Base-by-base conservation (phyloP, 2,113 vertebrate species). In the Riparia riparia region DNA sequence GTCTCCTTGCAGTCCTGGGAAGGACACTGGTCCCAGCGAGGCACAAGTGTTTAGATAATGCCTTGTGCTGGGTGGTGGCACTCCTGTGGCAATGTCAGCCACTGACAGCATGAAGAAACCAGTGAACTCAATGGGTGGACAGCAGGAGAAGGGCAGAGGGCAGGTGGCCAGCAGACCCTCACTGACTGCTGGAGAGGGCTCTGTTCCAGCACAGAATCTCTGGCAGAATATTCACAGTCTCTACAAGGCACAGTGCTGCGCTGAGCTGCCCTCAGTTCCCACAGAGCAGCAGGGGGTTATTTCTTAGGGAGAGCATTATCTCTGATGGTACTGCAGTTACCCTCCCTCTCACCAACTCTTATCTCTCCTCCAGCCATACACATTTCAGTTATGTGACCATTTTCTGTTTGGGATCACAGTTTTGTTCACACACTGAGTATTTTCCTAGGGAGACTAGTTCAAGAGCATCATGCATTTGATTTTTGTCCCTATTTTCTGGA, bases 381-480 rank as follows among this genome's bases (percentile, higher is more conserved):
- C 6, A 17, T 42, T 90, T 76, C 56, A 61, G 22, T n/a, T 42
- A 39, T 1, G 9, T 7, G 13, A 45, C 45, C 7, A 8, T 94
- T 76, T n/a, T 51, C 41, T 82, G 16, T 56, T 76, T 58, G n/a
- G 28, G 29, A 66, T 76, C 29, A 56, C 29, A 6, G 45, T 54
- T 82, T 37, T 65, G 8, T 15, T 66, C 68, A 57, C 17, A 47
- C 7, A 12, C 28, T 37, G 18, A 28, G 8, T 29, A 12, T 70
- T 94, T 58, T 61, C 57, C 47, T 37, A 24, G 26, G 34, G 56
- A 71, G 25, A 80, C 25, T 5, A 2, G 16, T 37, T 54, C 60
- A 39, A 49, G 18, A 76, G 22, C 51, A 66, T 50, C 58, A 79
- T 0, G 0, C 1, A 1, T 63, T 73, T 86, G 12, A 49, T 70